Evolutionary conservation across 2,888 invertebrate genomes (phyloP), one percentile per base, ranked within the genome.

Genomic region (Phania funesta): DNA sequence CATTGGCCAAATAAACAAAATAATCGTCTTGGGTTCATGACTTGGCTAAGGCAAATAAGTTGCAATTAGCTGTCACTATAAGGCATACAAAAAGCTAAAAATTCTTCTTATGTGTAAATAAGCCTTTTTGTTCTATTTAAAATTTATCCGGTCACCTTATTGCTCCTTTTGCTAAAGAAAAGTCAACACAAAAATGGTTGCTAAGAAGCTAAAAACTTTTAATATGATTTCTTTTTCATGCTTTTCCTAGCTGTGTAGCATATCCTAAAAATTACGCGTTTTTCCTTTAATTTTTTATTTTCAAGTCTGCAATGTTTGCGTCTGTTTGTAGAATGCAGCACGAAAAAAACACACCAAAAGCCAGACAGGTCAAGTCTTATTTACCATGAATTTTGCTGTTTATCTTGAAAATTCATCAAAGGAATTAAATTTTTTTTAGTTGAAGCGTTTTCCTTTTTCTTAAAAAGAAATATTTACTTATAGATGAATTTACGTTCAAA

Each of bases 351-450:
- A 16, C n/a, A n/a, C 11, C 38, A 60, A 52, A 68, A 64, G 82
- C 78, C 82, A 82, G 82, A 82, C 82, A 78, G 81, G 82, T 82
- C 74, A 82, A 78, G 67, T 67, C 77, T 73, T 79, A 65, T 83
- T 73, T 78, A 56, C 41, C 67, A 68, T 56, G 56, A 67, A 68
- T 68, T 60, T 77, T 67, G 58, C 48, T 82, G 65, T 82, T 67
- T 67, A 81, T 81, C 76, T 81, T 76, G 71, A 65, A 75, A 75
- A 70, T 60, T 64, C 70, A 70, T 80, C 70, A 70, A 80, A 80
- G 35, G 58, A 75, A 70, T 70, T 75, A 16, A 22, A 26, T 16
- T 24, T 56, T n/a, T 68, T 60, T 16, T 11, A 26, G 13, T 71
- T 16, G 13, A 1, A 16, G 1, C 9, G 3, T 46, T 52, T 9